Conservation (phyloP, 2,797 vertebrate genomes). For the Rhabdophis nuchalis region DNA sequence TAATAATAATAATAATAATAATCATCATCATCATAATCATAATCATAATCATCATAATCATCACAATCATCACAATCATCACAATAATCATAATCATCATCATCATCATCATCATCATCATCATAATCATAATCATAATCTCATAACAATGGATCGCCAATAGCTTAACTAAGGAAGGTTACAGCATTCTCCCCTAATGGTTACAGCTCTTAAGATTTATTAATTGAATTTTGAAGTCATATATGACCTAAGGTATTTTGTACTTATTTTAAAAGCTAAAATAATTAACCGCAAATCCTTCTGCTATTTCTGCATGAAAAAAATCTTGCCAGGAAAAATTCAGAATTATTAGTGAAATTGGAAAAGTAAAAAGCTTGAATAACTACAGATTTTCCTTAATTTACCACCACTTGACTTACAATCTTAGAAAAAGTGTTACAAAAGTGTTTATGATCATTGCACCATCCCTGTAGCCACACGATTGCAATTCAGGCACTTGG, state of each 20-base stretch:
- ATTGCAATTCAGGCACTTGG: not conserved
- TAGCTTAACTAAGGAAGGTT: no score
- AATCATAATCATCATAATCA: no score
- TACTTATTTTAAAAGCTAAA: not conserved
- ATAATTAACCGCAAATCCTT: constrained; percentile 23
- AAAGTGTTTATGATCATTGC: not conserved
- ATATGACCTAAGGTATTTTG: not conserved
- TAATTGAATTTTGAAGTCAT: not conserved
- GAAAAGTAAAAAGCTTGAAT: not conserved
- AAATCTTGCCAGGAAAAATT: constrained; percentile 7
- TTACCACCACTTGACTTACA: not conserved
- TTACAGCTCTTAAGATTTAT: no score
- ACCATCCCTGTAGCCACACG: not conserved
- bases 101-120: no score
- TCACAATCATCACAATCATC: no score
- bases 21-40: no score
- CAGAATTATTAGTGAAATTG: not conserved
- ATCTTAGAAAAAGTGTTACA: not conserved
- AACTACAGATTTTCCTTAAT: not conserved
- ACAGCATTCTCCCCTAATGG: no score
- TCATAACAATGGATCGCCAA: no score
- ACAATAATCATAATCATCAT: no score
- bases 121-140: no score
- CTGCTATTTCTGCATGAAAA: not conserved
- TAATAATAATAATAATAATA: no score